These are phyloP conservation scores for Paragorgia papillata DNA, from an alignment of 92 coral and sea anemone genomes.

Conservation along the genomic window DNA sequence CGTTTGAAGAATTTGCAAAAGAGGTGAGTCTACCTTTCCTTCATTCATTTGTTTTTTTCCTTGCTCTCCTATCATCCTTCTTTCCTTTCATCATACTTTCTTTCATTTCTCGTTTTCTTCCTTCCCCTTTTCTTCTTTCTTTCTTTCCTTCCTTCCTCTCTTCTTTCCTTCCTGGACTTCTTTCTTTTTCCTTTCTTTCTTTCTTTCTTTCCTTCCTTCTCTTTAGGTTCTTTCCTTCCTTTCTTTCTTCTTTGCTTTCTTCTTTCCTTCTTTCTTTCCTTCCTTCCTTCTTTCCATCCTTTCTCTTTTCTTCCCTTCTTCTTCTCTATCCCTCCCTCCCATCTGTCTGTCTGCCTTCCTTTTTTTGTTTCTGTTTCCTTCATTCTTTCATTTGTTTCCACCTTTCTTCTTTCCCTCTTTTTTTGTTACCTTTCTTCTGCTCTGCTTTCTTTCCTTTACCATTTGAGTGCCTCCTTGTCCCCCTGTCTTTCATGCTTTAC, in stretches of 20 bases:
- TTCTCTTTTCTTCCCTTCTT: not conserved
- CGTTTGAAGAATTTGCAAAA: conserved; percentile 34
- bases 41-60: not conserved
- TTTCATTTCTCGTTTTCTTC: too few species aligned
- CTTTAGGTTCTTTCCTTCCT: not conserved
- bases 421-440: too few species aligned
- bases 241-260: not conserved
- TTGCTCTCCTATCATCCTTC: not conserved
- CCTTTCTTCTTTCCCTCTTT: not conserved
- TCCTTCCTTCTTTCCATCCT: conserved; percentile 12
- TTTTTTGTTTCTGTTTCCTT: not conserved
- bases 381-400: not conserved
- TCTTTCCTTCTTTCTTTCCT: conserved; percentile 9
- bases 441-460: not conserved
- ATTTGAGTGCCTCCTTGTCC: not conserved
- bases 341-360: not conserved
- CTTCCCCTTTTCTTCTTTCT: not conserved
- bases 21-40: conserved; percentile 5
- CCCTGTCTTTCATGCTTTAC: not conserved
- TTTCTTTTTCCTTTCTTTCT: not conserved
- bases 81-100: conserved; percentile 4
- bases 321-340: conserved; percentile 2
- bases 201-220: not conserved
- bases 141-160: not conserved
- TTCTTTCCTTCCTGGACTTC: not conserved